phyloP scores from a whole-genome alignment of 2,113 vertebrate genomes.

The Panthera tigris region DNA sequence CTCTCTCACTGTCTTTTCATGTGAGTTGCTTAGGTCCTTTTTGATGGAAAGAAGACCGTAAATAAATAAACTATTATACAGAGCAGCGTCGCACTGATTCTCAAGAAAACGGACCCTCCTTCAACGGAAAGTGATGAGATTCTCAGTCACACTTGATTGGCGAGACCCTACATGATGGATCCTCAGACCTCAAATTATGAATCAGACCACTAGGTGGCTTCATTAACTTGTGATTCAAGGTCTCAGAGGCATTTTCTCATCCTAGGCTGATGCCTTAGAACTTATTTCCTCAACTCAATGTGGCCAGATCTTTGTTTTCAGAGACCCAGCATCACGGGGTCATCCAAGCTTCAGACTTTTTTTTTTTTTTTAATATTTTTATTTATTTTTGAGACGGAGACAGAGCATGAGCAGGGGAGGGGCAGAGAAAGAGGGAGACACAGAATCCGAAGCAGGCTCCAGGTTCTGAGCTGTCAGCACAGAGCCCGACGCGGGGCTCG shows the following conservation, averaged over 20 bases:
- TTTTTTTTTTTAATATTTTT: background rate
- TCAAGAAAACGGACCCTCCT: background rate
- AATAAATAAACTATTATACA: background rate
- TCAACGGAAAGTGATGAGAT: background rate
- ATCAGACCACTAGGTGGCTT: constrained; percentile 66
- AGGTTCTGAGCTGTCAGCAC: too few species aligned
- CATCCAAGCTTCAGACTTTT: background rate
- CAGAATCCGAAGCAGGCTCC: too few species aligned
- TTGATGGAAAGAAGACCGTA: background rate
- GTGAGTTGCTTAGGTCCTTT: background rate
- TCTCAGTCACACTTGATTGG: background rate
- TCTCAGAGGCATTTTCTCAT: background rate
- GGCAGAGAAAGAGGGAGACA: too few species aligned
- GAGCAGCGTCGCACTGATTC: background rate
- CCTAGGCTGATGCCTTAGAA: background rate
- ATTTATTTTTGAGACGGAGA: too few species aligned
- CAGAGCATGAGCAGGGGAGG: too few species aligned
- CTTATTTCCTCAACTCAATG: background rate
- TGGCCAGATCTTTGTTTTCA: background rate
- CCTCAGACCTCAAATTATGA: background rate
- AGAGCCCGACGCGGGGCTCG: too few species aligned
- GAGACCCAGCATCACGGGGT: background rate
- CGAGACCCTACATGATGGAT: background rate
- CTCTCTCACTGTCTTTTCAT: background rate
- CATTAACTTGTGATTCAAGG: background rate